Evolutionary conservation across 2,888 invertebrate genomes (phyloP), one percentile per base, ranked within the genome.

Genomic region (Spicauda simplicius): DNA sequence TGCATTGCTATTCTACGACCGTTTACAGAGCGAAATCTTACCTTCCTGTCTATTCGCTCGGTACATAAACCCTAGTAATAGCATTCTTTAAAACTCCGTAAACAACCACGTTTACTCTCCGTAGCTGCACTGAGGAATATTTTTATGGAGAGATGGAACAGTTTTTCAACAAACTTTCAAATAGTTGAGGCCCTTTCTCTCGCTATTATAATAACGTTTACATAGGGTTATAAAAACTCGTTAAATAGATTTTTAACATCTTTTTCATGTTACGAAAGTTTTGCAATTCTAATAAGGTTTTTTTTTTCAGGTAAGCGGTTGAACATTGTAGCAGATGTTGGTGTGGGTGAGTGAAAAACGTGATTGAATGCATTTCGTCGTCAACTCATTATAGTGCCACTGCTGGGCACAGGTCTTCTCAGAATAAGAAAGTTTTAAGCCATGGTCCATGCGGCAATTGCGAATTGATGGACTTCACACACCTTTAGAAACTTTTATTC

Each of bases 111-210:
- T 59, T 33, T 54, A 63, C 30, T 41, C 58, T 63, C 57, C 58
- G 55, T 63, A 65, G 71, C 68, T 69, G 64, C 54, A 65, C 60
- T 52, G 52, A 65, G 61, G 62, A 64, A 59, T 64, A 62, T 69
- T 61, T 68, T 70, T 60, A 68, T 68, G 52, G 58, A 37, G 55
- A 55, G 56, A 54, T 61, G 48, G 50, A 30, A 65, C 52, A 61
- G 64, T 71, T 71, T 70, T 69, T 59, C 54, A 45, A 54, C 37
- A n/a, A 58, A 66, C 60, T 66, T 66, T 66, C 60, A 48, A 59
- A 66, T 66, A 60, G 65, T 65, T 65, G 53, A 48, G 57, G 53
- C 52, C 64, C 58, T 58, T 64, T 64, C 58, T 64, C 57, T 64
- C 50, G 50, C n/a, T 25, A 25, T 25, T 48, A 19, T 16, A 18